Conservation (phyloP, 2,797 vertebrate species). For the Poecile montanus region DNA sequence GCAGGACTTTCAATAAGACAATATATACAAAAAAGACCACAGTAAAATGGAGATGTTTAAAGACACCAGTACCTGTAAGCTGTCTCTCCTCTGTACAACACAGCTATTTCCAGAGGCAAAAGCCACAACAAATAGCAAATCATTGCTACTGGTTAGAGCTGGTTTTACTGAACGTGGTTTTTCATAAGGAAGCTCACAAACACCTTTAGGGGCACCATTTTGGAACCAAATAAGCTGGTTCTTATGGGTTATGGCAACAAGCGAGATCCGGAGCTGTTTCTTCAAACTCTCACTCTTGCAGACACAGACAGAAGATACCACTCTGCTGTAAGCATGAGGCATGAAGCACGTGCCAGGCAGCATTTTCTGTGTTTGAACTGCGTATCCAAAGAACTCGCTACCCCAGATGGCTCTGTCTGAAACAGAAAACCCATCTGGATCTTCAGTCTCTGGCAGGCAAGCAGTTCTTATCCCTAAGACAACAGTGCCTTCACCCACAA, state of each 20-base stretch:
- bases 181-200: conserved; percentile 86
- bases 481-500: conserved; percentile 76
- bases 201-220: conserved; percentile 80
- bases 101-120: conserved; percentile 83
- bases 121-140: conserved; percentile 79
- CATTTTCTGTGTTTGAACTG: conserved; percentile 74
- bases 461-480: conserved; percentile 77
- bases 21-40: not conserved
- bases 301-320: conserved; percentile 79
- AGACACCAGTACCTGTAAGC: conserved; percentile 82
- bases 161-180: conserved; percentile 78
- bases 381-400: conserved; percentile 74
- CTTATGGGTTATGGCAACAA: conserved; percentile 80
- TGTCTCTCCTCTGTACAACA: conserved; percentile 82
- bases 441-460: conserved; percentile 13
- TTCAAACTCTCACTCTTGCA: conserved; percentile 67
- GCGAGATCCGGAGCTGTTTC: conserved; percentile 69
- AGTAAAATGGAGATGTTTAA: not conserved
- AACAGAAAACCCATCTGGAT: not conserved
- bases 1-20: not conserved
- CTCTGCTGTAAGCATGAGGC: conserved; percentile 83
- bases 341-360: conserved; percentile 78
- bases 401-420: conserved; percentile 65
- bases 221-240: conserved; percentile 89
- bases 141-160: conserved; percentile 75